Percentiles rank a stretch among this genome's conserved stretches.
Evolutionary conservation across 2,797 vertebrate species (phyloP).

Genomic region (Notolabrus celidotus): DNA sequence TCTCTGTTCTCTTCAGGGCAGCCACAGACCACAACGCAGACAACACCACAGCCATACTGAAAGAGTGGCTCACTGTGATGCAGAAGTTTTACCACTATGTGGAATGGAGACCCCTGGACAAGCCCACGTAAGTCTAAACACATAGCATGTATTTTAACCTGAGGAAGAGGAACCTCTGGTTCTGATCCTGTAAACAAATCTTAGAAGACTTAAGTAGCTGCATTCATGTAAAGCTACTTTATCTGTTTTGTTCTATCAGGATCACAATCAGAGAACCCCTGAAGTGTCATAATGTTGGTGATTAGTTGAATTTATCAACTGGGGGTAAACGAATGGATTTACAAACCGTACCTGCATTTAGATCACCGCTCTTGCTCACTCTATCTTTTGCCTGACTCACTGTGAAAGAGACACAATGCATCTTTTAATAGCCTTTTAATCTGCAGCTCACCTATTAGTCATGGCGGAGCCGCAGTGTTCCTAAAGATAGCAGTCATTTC

Average conservation of each 20-base stretch:
- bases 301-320: not conserved
- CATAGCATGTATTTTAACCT: not conserved
- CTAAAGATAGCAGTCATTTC: constrained; percentile 8
- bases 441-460: not conserved
- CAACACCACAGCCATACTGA: constrained; percentile 91
- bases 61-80: constrained; percentile 91
- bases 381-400: not conserved
- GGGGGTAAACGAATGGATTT: not conserved
- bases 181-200: not conserved
- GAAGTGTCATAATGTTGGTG: not conserved
- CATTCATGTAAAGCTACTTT: not conserved
- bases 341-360: not conserved
- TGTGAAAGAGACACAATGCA: not conserved
- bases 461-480: not conserved
- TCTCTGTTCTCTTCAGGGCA: constrained; percentile 83
- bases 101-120: constrained; percentile 90
- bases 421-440: constrained; percentile 1
- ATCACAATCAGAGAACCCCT: not conserved
- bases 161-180: no score
- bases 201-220: no score
- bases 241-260: no score
- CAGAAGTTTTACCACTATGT: constrained; percentile 89
- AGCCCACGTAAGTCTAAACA: constrained; percentile 85
- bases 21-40: constrained; percentile 95
- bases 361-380: not conserved